These are phyloP conservation scores for Carassius auratus DNA, from an alignment of 2,113 vertebrate genomes.

Conservation along the genomic window DNA sequence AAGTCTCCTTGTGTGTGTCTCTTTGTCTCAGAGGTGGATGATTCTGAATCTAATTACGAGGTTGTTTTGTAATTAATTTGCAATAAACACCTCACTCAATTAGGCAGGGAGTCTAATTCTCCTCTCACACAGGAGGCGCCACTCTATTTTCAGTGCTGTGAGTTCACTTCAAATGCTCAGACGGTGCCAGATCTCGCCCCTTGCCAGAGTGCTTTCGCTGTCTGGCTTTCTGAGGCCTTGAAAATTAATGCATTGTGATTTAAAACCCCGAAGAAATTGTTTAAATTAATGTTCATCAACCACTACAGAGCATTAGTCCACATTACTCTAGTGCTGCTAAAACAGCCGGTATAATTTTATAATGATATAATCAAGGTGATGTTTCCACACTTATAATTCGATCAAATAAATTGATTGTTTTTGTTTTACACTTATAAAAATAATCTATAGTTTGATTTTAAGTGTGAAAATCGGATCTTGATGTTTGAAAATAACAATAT, in stretches of 20 bases:
- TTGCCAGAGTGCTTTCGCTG: background rate
- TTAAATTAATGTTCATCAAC: conserved; percentile 5
- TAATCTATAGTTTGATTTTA: background rate
- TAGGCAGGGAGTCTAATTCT: conserved; percentile 36
- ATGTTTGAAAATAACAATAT: background rate
- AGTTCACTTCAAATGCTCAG: background rate
- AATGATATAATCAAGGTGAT: conserved; percentile 8
- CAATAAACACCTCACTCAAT: conserved; percentile 44
- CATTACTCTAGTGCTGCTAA: background rate
- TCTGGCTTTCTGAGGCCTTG: background rate
- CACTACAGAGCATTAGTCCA: background rate
- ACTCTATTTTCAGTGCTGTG: background rate
- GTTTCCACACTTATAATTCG: background rate
- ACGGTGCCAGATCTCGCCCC: conserved; percentile 1
- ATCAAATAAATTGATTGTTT: background rate
- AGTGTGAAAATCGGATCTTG: background rate
- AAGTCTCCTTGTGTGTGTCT: conserved; percentile 17
- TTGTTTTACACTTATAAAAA: background rate
- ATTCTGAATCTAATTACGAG: conserved; percentile 53
- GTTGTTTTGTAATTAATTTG: conserved; percentile 51
- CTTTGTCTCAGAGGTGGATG: conserved; percentile 41
- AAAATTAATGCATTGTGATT: background rate
- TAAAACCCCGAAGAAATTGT: background rate
- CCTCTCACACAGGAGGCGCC: background rate
- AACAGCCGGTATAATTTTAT: background rate